Percentiles rank a stretch among this genome's conserved stretches.
Conservation (phyloP, 2,888 invertebrate genomes). For the Mesochorus sp. region DNA sequence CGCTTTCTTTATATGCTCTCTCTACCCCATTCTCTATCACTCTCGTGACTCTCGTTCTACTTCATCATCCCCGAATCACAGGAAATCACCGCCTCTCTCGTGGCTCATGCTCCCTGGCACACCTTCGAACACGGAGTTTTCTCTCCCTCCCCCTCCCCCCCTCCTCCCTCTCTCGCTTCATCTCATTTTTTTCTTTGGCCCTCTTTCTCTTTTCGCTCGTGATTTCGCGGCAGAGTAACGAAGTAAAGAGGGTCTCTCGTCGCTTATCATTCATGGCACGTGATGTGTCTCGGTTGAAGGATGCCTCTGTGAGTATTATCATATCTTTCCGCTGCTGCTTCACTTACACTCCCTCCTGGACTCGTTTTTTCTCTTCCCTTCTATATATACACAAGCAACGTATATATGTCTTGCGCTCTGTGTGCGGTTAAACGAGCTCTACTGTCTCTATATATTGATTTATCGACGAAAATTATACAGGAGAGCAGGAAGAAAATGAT, state of each 20-base stretch:
- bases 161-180: neutral
- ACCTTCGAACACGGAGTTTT: conserved; percentile 52
- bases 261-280: conserved; percentile 65
- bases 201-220: conserved; percentile 27
- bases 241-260: conserved; percentile 57
- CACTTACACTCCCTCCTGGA: conserved; percentile 2
- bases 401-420: neutral
- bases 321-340: conserved; percentile 36
- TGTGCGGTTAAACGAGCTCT: conserved; percentile 38
- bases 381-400: neutral
- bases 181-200: too few relatives aligned
- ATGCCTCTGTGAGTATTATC: conserved; percentile 56
- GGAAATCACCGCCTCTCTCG: conserved; percentile 58
- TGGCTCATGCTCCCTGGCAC: conserved; percentile 54
- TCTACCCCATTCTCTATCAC: conserved; percentile 22
- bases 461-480: conserved; percentile 46
- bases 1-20: conserved; percentile 1
- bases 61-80: conserved; percentile 64
- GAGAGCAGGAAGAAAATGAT: conserved; percentile 38
- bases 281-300: conserved; percentile 60
- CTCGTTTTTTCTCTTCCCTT: neutral
- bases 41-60: conserved; percentile 54
- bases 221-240: conserved; percentile 51
- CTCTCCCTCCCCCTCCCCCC: neutral
- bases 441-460: conserved; percentile 38